Percentiles rank a stretch among this genome's conserved stretches.
phyloP scores from a whole-genome alignment of 2,113 vertebrate species.

The Oreotragus oreotragus region DNA sequence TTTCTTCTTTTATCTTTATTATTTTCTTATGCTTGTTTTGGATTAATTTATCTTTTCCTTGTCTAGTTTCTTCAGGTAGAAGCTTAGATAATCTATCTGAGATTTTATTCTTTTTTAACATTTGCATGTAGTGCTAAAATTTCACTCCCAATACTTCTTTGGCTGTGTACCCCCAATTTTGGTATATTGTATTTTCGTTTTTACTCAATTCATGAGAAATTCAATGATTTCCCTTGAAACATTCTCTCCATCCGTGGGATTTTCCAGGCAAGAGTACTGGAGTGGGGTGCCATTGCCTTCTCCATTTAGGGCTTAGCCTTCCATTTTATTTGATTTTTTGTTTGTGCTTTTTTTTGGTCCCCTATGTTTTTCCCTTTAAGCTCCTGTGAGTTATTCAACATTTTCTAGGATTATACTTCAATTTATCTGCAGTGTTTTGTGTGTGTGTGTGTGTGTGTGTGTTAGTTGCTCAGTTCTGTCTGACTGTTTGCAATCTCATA shows the following conservation, averaged over 20 bases:
- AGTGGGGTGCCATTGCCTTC: no score
- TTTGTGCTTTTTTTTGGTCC: background rate
- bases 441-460: background rate
- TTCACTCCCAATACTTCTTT: background rate
- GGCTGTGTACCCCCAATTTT: background rate
- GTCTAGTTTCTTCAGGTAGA: background rate
- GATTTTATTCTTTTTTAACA: background rate
- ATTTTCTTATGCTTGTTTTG: background rate
- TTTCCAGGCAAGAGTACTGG: no score
- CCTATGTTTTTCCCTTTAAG: background rate
- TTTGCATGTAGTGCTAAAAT: background rate
- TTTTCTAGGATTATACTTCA: background rate
- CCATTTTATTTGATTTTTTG: background rate
- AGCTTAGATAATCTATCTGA: background rate
- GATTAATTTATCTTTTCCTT: no score
- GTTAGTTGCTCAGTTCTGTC: background rate
- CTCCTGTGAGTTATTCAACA: background rate
- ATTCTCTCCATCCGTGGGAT: background rate
- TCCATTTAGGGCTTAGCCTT: background rate
- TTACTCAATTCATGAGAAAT: background rate
- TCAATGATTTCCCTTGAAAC: background rate
- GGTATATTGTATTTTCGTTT: background rate
- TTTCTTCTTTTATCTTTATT: background rate
- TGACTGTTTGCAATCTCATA: fast-evolving
- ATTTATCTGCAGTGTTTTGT: background rate